These are phyloP conservation scores for Drosophila tripunctata DNA, from an alignment of 2,888 invertebrate species.

Conservation along the genomic window DNA sequence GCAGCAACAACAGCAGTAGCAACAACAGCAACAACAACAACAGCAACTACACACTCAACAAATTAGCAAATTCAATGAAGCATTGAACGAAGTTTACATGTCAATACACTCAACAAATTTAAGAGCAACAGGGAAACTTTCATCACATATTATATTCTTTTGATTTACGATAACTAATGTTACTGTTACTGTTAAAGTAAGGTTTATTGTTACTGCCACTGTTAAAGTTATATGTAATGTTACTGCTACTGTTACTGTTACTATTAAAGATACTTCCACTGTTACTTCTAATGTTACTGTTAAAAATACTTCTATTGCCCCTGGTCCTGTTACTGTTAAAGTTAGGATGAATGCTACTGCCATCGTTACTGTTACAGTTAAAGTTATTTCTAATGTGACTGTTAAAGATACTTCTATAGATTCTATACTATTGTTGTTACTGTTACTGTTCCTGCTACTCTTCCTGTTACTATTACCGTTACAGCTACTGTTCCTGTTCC, in stretches of 20 bases:
- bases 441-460: neutral
- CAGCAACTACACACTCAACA: constrained; percentile 21
- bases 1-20: constrained; percentile 6
- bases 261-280: too few species aligned
- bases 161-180: neutral
- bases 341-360: neutral
- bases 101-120: constrained; percentile 27
- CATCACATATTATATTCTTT: too few species aligned
- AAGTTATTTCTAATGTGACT: neutral
- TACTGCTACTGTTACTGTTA: neutral
- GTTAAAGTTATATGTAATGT: neutral
- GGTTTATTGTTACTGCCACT: neutral
- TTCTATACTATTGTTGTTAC: neutral
- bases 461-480: neutral
- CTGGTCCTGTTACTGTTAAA: neutral
- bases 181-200: neutral
- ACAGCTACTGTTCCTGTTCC: too few species aligned
- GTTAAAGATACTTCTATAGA: neutral
- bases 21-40: constrained; percentile 6
- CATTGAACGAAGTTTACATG: constrained; percentile 31
- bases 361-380: neutral
- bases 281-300: neutral
- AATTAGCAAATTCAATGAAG: constrained; percentile 68
- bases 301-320: neutral
- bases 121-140: too few species aligned